These are phyloP conservation scores for Plectropomus leopardus DNA, from an alignment of 2,113 vertebrate genomes.

Conservation along the genomic window DNA sequence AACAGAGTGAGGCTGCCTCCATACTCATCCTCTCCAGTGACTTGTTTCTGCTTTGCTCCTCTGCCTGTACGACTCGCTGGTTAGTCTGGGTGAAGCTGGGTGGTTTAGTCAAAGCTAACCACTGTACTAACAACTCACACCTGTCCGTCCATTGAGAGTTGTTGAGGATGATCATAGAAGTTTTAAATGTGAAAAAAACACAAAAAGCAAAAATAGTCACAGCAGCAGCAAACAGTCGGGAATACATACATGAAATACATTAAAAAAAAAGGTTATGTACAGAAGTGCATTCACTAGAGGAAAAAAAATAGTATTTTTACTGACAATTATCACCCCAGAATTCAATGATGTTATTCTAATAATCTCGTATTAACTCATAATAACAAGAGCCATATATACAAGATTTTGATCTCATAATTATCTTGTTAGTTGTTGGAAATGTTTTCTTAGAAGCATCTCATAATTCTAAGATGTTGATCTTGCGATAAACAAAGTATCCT, in stretches of 20 bases:
- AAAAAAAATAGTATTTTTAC: neutral
- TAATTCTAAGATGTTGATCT: no score
- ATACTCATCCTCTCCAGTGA: constrained; percentile 47
- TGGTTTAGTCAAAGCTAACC: constrained; percentile 60
- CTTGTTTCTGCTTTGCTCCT: constrained; percentile 60
- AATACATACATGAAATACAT: neutral
- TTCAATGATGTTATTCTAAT: neutral
- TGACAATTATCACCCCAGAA: neutral
- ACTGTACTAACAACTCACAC: constrained; percentile 33
- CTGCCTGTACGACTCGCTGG: constrained; percentile 49
- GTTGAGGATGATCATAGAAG: neutral
- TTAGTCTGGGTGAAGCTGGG: constrained; percentile 74
- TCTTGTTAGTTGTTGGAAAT: neutral
- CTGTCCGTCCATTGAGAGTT: constrained; percentile 1
- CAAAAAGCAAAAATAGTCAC: neutral
- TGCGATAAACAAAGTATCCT: neutral
- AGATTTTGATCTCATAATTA: neutral
- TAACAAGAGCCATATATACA: neutral
- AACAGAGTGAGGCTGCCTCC: constrained; percentile 44
- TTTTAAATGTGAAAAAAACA: no score
- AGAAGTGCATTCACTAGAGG: constrained; percentile 8
- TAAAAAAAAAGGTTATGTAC: neutral
- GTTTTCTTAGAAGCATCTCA: constrained; percentile 1
- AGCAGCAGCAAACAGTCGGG: neutral
- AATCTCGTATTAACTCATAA: neutral